These are phyloP conservation scores for Sarcophaga rosellei DNA, from an alignment of 2,888 invertebrate species.

Conservation along the genomic window DNA sequence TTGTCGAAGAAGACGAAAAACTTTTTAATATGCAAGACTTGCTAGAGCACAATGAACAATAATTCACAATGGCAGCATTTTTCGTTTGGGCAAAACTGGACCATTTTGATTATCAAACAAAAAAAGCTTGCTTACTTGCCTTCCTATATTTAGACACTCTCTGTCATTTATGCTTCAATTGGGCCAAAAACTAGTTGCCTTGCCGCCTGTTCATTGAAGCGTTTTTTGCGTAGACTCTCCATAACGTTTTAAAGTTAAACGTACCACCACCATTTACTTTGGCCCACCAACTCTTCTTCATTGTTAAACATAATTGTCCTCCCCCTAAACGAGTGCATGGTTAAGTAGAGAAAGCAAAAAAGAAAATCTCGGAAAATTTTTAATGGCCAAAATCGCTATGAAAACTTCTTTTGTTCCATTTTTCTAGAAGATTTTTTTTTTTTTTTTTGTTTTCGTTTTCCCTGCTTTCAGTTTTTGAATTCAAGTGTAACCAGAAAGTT, in stretches of 20 bases:
- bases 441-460: slow-evolving; percentile 4
- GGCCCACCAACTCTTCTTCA: neutral
- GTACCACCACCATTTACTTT: neutral
- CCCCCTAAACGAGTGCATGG: too few relatives aligned
- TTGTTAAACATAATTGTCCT: neutral
- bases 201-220: slow-evolving; percentile 10
- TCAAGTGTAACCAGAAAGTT: slow-evolving; percentile 51
- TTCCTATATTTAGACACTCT: neutral
- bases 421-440: neutral
- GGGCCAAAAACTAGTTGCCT: neutral
- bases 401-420: slow-evolving; percentile 25
- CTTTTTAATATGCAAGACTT: slow-evolving; percentile 69
- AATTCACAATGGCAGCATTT: slow-evolving; percentile 42
- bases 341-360: slow-evolving; percentile 2
- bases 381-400: slow-evolving; percentile 36
- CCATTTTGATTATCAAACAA: neutral
- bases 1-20: slow-evolving; percentile 56
- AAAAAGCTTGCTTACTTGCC: neutral
- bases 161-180: slow-evolving; percentile 23
- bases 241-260: slow-evolving; percentile 22
- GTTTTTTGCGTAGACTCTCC: slow-evolving; percentile 16
- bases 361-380: neutral
- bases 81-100: neutral
- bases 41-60: slow-evolving; percentile 56
- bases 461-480: slow-evolving; percentile 17